phyloP scores from a whole-genome alignment of 2,797 vertebrate species.

The Gila robusta region DNA sequence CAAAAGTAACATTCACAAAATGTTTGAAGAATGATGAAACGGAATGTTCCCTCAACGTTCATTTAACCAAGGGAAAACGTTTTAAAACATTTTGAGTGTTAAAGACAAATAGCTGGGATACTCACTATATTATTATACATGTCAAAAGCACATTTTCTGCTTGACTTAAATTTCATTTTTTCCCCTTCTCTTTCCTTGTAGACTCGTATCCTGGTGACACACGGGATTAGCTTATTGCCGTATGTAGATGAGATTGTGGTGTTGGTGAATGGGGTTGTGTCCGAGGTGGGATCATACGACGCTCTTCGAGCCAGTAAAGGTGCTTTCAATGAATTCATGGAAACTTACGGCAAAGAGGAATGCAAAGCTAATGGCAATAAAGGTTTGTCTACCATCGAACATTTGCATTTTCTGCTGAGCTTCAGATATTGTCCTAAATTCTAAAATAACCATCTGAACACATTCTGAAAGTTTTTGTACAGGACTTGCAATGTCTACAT shows the following conservation, averaged over 20 bases:
- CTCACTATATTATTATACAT: neutral
- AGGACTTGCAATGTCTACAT: neutral
- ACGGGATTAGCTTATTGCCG: conserved; percentile 90
- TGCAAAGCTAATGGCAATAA: conserved; percentile 47
- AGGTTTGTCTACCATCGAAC: neutral
- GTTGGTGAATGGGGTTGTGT: conserved; percentile 83
- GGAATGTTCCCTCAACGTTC: too few species aligned
- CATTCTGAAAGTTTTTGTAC: neutral
- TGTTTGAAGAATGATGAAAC: too few species aligned
- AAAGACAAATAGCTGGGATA: neutral
- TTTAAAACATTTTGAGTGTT: too few species aligned
- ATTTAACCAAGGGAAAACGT: too few species aligned
- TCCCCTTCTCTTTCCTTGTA: conserved; percentile 65
- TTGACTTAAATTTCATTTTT: neutral
- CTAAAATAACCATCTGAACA: neutral
- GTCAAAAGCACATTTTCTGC: neutral
- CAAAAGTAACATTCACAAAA: too few species aligned
- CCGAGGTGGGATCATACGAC: conserved; percentile 89
- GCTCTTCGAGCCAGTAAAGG: conserved; percentile 84
- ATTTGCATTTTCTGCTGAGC: neutral
- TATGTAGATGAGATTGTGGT: conserved; percentile 91
- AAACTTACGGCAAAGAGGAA: conserved; percentile 82
- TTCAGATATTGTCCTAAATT: neutral
- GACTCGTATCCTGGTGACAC: conserved; percentile 95
- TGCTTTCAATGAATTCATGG: conserved; percentile 90